phyloP scores from a whole-genome alignment of 2,888 invertebrate species.

The Blastobasis adustella region DNA sequence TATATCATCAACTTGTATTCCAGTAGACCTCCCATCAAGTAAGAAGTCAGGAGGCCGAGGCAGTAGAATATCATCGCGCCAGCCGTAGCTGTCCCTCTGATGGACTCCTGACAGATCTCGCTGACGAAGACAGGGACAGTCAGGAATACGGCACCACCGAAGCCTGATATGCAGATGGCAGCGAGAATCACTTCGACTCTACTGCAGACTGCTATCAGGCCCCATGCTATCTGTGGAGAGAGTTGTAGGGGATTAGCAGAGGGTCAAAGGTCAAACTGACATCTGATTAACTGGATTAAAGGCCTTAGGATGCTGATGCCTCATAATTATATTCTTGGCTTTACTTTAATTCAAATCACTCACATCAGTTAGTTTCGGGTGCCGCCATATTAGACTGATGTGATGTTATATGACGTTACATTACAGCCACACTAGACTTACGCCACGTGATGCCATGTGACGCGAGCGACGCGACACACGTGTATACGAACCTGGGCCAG shows the following conservation, averaged over 20 bases:
- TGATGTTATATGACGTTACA: too few species aligned
- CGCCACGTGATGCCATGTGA: too few species aligned
- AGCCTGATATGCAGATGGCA: slow-evolving; percentile 43
- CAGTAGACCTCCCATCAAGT: slow-evolving; percentile 41
- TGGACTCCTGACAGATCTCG: slow-evolving; percentile 49
- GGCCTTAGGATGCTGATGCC: too few species aligned
- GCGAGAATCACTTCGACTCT: slow-evolving; percentile 39
- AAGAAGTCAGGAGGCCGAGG: slow-evolving; percentile 43
- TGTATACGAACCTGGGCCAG: too few species aligned
- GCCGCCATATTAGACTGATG: too few species aligned
- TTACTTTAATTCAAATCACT: too few species aligned
- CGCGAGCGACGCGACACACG: too few species aligned
- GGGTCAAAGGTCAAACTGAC: too few species aligned
- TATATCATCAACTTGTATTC: slow-evolving; percentile 42
- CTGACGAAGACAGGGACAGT: slow-evolving; percentile 40
- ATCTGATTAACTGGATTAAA: too few species aligned
- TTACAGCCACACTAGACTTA: too few species aligned
- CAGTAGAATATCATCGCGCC: slow-evolving; percentile 38
- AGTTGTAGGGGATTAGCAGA: background rate
- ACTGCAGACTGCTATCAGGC: slow-evolving; percentile 26
- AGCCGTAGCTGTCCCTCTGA: slow-evolving; percentile 35
- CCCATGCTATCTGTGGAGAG: slow-evolving; percentile 41
- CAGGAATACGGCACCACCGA: slow-evolving; percentile 33
- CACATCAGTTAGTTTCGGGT: too few species aligned
- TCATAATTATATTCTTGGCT: too few species aligned